Base-by-base conservation (phyloP, 2,888 invertebrate genomes). In the Amorpha juglandis region DNA sequence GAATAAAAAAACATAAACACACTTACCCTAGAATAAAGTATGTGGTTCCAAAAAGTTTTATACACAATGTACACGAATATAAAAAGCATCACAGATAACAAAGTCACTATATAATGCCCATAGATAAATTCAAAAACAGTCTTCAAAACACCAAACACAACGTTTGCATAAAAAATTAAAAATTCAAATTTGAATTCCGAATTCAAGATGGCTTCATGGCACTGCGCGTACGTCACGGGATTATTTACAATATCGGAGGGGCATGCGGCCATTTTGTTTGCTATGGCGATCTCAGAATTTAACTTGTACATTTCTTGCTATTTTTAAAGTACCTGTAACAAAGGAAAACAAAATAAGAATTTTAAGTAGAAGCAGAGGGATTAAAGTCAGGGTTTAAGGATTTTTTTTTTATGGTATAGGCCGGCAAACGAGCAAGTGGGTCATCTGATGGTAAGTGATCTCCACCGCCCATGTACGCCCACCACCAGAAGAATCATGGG, bases 1-100 rank as follows among this genome's bases (percentile, higher is more conserved):
- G 35, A 35, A 6, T 35, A 35, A 35, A 35, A 38, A 38, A 58
- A 42, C 11, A 48, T 48, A 55, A 33, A 19, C 11, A 7, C 45
- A 77, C 87, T 86, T 58, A 91, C 91, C 83, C 84, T 90, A 45
- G 75, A 76, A 71, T 86, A 87, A 4, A 84, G 42, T 7, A 86
- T 69, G 0, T 89, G 91, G 62, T 71, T 82, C 70, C 78, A 81
- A 72, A 80, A 91, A 55, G 83, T 80, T 52, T 81, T 90, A 67
- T 86, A 88, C 0, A 83, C 16, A 0, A 80, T 58, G 63, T 77
- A 75, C 0, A 86, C 33, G n/a, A 86, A 12, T 64, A 81, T 66
- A 65, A 75, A 55, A 47, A 84, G 48, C 51, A 81, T 70, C 73
- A 82, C 72, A 78, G 75, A 53, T 1, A 75, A 12, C 1, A 81